These are phyloP conservation scores for Clarias macrocephalus DNA, from an alignment of 2,113 vertebrate species.

Conservation along the genomic window DNA sequence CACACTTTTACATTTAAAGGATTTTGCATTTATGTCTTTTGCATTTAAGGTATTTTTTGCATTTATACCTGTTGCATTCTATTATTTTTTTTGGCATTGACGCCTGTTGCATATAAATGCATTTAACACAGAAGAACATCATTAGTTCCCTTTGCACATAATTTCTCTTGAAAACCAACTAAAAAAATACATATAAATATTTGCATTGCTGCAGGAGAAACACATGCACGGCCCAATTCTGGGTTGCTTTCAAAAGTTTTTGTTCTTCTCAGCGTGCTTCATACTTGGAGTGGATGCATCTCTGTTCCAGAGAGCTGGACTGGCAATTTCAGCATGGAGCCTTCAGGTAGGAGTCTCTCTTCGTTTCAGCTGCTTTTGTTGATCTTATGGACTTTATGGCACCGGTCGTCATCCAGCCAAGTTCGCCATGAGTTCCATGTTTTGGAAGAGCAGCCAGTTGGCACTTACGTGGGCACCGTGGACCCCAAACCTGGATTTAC, in stretches of 20 bases:
- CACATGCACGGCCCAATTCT: constrained; percentile 7
- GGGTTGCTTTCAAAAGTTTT: neutral
- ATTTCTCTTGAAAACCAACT: neutral
- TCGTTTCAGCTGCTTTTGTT: constrained; percentile 63
- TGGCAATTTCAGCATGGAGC: constrained; percentile 67
- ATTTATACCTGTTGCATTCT: constrained; percentile 8
- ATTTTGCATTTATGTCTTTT: neutral
- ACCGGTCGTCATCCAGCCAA: constrained; percentile 73
- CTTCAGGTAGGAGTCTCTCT: constrained; percentile 65
- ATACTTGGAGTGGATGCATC: constrained; percentile 68
- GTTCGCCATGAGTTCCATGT: constrained; percentile 92
- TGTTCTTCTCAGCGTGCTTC: constrained; percentile 21
- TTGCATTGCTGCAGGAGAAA: constrained; percentile 34
- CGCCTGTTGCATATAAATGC: neutral
- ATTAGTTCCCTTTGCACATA: neutral
- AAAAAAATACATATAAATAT: neutral
- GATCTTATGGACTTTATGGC: constrained; percentile 71
- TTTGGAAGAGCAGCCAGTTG: constrained; percentile 89
- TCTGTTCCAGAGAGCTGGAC: constrained; percentile 62
- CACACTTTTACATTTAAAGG: neutral
- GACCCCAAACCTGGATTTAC: constrained; percentile 89
- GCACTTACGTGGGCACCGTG: constrained; percentile 90
- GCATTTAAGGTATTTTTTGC: constrained; percentile 2
- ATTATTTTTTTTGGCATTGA: neutral
- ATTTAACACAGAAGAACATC: neutral